A percentile compares a stretch with the other conserved stretches of the same genome.
These are phyloP conservation scores for Diaphora mendica DNA, from an alignment of 2,888 invertebrate genomes.

Conservation along the genomic window DNA sequence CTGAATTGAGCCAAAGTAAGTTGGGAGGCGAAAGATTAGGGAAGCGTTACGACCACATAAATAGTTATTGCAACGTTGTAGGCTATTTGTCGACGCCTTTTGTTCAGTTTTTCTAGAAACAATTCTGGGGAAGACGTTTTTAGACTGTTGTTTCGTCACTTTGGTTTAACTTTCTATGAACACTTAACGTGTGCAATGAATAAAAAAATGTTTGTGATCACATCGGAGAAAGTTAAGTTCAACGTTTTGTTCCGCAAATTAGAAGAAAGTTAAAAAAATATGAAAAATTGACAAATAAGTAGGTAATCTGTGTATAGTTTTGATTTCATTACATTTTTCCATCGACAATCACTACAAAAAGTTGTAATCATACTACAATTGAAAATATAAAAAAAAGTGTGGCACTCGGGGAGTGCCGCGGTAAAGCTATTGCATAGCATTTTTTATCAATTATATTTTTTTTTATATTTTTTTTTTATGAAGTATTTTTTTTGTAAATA, in stretches of 20 bases:
- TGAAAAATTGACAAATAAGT: too few species aligned
- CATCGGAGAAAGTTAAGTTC: neutral
- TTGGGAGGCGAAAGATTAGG: slow-evolving; percentile 20
- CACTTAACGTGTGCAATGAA: neutral
- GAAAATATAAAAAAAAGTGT: too few species aligned
- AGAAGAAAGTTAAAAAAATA: neutral
- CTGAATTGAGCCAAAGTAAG: slow-evolving; percentile 17
- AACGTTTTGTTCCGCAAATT: neutral
- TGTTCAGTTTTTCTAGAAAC: slow-evolving; percentile 5
- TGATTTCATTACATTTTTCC: too few species aligned
- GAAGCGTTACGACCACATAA: slow-evolving; percentile 17
- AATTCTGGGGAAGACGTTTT: neutral
- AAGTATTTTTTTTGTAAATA: too few species aligned
- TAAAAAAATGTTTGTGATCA: neutral
- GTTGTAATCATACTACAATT: too few species aligned
- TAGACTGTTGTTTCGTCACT: neutral
- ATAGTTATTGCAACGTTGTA: slow-evolving; percentile 22
- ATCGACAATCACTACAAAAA: too few species aligned
- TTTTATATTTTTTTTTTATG: too few species aligned
- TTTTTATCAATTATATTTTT: too few species aligned
- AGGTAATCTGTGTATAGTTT: too few species aligned
- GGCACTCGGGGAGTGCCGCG: too few species aligned
- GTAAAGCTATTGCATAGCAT: too few species aligned
- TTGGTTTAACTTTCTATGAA: neutral
- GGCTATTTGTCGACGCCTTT: slow-evolving; percentile 5